These are phyloP conservation scores for Lophotis ruficrista DNA, from an alignment of 2,113 vertebrate species.

Conservation along the genomic window DNA sequence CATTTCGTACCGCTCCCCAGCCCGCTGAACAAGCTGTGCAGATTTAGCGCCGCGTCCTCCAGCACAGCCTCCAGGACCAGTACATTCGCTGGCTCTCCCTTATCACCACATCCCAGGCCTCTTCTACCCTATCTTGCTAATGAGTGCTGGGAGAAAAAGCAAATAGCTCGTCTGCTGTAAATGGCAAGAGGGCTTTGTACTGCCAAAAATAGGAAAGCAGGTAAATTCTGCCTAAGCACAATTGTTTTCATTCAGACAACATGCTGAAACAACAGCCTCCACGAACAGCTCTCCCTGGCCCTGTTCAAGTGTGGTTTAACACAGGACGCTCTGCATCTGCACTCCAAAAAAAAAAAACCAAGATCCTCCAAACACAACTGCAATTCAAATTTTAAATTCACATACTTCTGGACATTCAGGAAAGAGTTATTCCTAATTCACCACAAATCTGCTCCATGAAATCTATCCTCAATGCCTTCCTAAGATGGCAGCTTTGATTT, in stretches of 20 bases:
- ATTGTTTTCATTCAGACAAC: not conserved
- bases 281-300: not conserved
- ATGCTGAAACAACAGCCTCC: not conserved
- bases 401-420: not conserved
- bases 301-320: not conserved
- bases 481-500: not conserved
- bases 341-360: not conserved
- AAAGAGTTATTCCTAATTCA: not conserved
- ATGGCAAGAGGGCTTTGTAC: not conserved
- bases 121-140: not conserved
- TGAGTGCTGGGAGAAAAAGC: not conserved
- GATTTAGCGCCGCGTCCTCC: rapidly evolving
- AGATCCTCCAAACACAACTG: not conserved
- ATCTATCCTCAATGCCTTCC: not conserved
- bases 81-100: not conserved
- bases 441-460: not conserved
- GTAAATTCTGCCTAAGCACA: not conserved
- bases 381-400: not conserved
- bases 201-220: not conserved
- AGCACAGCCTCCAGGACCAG: not conserved
- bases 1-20: not conserved
- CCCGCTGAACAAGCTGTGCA: rapidly evolving
- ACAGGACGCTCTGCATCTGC: rapidly evolving
- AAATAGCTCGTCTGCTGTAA: not conserved
- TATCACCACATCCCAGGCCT: not conserved